Evolutionary conservation across 2,888 invertebrate species (phyloP).

Genomic region (Callimorpha dominula): DNA sequence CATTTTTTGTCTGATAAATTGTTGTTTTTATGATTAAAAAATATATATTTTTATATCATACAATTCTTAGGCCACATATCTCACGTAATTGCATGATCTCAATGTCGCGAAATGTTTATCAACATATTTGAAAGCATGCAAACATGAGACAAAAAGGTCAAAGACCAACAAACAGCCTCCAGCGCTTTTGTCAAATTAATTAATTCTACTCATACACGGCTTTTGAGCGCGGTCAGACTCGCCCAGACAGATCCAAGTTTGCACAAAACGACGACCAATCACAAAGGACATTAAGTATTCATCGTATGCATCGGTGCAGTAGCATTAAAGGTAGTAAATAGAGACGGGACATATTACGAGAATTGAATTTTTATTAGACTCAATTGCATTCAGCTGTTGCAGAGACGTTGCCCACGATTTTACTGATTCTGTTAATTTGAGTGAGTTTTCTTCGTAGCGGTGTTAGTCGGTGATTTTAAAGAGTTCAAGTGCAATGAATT

Average conservation of each 20-base stretch:
- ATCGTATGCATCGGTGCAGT: slow-evolving; percentile 72
- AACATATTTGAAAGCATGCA: neutral
- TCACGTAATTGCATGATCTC: neutral
- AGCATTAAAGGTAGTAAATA: slow-evolving; percentile 73
- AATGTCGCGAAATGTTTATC: neutral
- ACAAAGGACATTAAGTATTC: slow-evolving; percentile 76
- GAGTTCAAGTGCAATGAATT: neutral
- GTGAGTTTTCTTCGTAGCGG: slow-evolving; percentile 6
- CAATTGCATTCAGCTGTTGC: slow-evolving; percentile 63
- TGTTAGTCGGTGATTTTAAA: neutral
- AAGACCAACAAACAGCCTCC: slow-evolving; percentile 26
- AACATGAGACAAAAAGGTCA: slow-evolving; percentile 25
- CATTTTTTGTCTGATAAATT: too few relatives aligned
- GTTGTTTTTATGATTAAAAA: too few relatives aligned
- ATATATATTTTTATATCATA: too few relatives aligned
- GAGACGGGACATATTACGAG: slow-evolving; percentile 72
- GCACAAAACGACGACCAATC: slow-evolving; percentile 52
- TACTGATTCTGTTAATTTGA: slow-evolving; percentile 24
- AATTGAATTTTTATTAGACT: slow-evolving; percentile 79
- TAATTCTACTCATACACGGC: slow-evolving; percentile 25
- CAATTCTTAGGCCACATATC: neutral
- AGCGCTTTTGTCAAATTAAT: slow-evolving; percentile 27
- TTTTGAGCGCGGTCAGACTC: slow-evolving; percentile 33
- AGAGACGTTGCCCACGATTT: slow-evolving; percentile 33
- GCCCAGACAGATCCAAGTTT: slow-evolving; percentile 54